phyloP scores from a whole-genome alignment of 2,888 invertebrate genomes.

The Sminthurides aquaticus region DNA sequence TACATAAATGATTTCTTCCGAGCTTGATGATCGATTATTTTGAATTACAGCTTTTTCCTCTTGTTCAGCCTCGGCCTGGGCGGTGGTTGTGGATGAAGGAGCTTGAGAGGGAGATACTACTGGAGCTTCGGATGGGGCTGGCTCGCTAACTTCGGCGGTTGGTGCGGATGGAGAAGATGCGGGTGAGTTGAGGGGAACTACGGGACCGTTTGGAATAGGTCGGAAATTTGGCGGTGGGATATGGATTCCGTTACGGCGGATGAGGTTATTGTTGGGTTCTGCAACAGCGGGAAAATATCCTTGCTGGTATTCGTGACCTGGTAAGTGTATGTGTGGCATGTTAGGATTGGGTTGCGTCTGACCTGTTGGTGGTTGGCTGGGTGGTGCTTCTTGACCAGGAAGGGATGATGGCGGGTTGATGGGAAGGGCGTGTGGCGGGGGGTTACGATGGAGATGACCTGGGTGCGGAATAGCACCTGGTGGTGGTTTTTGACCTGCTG shows the following conservation, averaged over 20 bases:
- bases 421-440: background rate
- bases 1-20: slow-evolving; percentile 41
- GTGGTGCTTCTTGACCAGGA: background rate
- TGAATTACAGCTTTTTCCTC: background rate
- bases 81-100: background rate
- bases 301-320: slow-evolving; percentile 16
- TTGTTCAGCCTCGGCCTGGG: background rate
- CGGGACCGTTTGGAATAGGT: background rate
- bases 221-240: slow-evolving; percentile 13
- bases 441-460: slow-evolving; percentile 10
- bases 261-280: slow-evolving; percentile 15
- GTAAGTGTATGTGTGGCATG: slow-evolving; percentile 19
- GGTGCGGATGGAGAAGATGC: background rate
- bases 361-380: background rate
- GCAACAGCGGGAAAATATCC: slow-evolving; percentile 13
- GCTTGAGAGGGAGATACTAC: background rate
- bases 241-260: slow-evolving; percentile 19
- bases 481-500: slow-evolving; percentile 10
- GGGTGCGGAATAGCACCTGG: slow-evolving; percentile 15
- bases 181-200: background rate
- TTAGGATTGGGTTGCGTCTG: slow-evolving; percentile 12
- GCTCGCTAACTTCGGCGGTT: background rate
- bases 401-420: background rate
- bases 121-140: background rate
- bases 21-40: slow-evolving; percentile 17